Base-by-base conservation (phyloP, 1,140 invertebrate species). In the Leptinotarsa defecta region DNA sequence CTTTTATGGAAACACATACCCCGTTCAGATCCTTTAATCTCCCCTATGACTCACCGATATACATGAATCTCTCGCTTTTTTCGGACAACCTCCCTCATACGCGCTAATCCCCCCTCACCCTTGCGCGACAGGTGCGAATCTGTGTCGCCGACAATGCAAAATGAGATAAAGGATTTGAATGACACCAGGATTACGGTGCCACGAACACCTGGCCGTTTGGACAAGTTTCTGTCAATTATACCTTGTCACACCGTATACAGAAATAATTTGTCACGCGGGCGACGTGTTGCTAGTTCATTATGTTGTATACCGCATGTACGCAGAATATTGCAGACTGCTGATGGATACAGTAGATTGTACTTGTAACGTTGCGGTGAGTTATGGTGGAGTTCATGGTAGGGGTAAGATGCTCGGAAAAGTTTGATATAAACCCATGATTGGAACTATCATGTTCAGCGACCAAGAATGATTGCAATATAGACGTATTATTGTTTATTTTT, bases 101-200 rank as follows among this genome's bases (percentile, higher is more conserved):
- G 52, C 52, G 4, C 15, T 17, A 17, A 15, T 57, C 52, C 6
- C n/a, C 52, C 52, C 6, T 19, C n/a, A 15, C 52, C 52, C 13
- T 57, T 19, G n/a, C 17, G 4, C 13, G 65, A 43, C 65, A 68
- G 65, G 65, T 68, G 65, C n/a, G 43, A 68, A 68, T 68, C 65
- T 68, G 43, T 68, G 65, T 43, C 8, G 24, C 65, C 65, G 65
- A n/a, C 65, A 34, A 68, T 68, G 13, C 22, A 43, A 27, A 68
- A 27, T 19, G 65, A 68, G 65, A 68, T 68, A 68, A 68, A 68
- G 65, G 65, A n/a, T 68, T 68, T 68, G 65, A 68, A 68, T 68
- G 65, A 68, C 65, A 68, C 65, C 65, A 15, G 65, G 65, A 68
- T 68, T 68, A 68, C 27, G 65, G 15, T 68, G 65, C 65, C 65